These are phyloP conservation scores for Nesoenas mayeri DNA, from an alignment of 2,113 vertebrate species.

Conservation along the genomic window DNA sequence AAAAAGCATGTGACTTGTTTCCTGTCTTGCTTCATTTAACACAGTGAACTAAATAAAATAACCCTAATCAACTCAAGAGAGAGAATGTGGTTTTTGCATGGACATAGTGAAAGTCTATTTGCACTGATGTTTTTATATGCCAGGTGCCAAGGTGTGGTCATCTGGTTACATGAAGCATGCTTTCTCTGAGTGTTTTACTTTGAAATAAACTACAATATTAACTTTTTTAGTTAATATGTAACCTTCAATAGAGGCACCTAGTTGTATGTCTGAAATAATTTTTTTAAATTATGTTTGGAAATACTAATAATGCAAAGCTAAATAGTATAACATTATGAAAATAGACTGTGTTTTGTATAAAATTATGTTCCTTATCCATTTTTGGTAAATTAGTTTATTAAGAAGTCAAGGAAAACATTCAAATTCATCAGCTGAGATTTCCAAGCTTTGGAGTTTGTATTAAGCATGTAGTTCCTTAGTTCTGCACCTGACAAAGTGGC, in stretches of 20 bases:
- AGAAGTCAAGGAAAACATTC: neutral
- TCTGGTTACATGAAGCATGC: slow-evolving; percentile 55
- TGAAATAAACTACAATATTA: slow-evolving; percentile 62
- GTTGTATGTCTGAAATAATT: neutral
- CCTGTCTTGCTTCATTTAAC: slow-evolving; percentile 26
- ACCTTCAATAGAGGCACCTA: slow-evolving; percentile 71
- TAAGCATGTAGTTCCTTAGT: neutral
- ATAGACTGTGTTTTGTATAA: neutral
- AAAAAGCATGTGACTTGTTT: slow-evolving; percentile 25
- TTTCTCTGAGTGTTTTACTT: slow-evolving; percentile 58
- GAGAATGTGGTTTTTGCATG: slow-evolving; percentile 21
- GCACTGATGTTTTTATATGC: slow-evolving; percentile 24
- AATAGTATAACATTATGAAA: neutral
- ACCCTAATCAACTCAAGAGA: neutral
- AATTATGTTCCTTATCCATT: neutral
- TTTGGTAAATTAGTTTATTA: neutral
- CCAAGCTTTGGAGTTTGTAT: neutral
- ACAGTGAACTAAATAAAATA: neutral
- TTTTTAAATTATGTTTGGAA: neutral
- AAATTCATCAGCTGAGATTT: neutral
- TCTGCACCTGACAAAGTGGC: neutral
- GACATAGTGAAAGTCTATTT: slow-evolving; percentile 30
- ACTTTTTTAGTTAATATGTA: slow-evolving; percentile 68
- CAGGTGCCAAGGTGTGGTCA: slow-evolving; percentile 1
- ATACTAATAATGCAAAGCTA: neutral